Percentiles rank a stretch among this genome's conserved stretches.
These are phyloP conservation scores for Helobdella robusta DNA, from an alignment of 2,888 invertebrate genomes.

Conservation along the genomic window DNA sequence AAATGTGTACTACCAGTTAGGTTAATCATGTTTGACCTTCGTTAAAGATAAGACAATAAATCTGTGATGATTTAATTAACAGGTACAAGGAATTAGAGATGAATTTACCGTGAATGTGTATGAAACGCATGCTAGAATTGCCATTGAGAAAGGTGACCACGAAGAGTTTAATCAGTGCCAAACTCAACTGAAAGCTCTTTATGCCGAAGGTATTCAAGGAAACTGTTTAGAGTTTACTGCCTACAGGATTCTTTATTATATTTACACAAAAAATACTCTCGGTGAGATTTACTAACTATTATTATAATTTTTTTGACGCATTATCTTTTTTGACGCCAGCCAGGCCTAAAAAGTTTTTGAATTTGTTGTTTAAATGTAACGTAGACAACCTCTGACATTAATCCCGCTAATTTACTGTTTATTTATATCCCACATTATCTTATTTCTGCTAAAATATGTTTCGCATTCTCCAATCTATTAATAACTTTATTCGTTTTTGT, in stretches of 20 bases:
- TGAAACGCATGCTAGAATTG: constrained; percentile 94
- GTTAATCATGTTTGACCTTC: no score
- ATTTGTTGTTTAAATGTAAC: no score
- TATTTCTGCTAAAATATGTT: not conserved
- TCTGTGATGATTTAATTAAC: no score
- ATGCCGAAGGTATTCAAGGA: constrained; percentile 51
- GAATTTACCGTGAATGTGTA: constrained; percentile 93
- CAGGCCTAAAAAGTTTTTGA: no score
- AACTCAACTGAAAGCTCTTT: constrained; percentile 89
- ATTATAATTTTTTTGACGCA: no score
- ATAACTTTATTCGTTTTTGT: not conserved
- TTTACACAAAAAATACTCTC: constrained; percentile 91
- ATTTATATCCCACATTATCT: no score
- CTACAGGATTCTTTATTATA: constrained; percentile 89
- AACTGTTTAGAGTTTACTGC: constrained; percentile 79
- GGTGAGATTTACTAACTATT: constrained; percentile 55
- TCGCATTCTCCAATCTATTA: not conserved
- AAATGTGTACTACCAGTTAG: no score
- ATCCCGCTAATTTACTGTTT: no score
- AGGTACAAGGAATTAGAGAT: constrained; percentile 91
- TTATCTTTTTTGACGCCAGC: no score
- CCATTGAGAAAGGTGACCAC: constrained; percentile 92
- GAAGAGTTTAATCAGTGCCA: constrained; percentile 99
- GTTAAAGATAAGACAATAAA: no score
- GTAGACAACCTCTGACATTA: no score